Percentiles rank a stretch among this genome's conserved stretches.
phyloP scores from a whole-genome alignment of 2,113 vertebrate genomes.

The Ranitomeya imitator region DNA sequence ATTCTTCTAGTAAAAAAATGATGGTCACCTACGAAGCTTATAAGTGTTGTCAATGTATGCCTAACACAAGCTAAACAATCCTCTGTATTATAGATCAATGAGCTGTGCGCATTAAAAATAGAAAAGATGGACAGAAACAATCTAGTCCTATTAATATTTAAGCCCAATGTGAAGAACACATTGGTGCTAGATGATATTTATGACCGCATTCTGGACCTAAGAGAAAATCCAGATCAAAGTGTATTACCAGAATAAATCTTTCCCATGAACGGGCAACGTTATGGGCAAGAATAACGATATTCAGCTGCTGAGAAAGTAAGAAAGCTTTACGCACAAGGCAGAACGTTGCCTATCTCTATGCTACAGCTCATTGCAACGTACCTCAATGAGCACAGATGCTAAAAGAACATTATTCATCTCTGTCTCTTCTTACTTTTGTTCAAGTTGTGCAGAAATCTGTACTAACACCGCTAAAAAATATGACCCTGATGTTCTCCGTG shows the following conservation, averaged over 20 bases:
- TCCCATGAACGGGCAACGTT: neutral
- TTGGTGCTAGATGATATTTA: constrained; percentile 6
- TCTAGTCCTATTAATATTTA: constrained; percentile 51
- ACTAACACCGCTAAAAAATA: too few relatives aligned
- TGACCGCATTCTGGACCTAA: constrained; percentile 3
- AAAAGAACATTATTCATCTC: too few relatives aligned
- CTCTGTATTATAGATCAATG: constrained; percentile 39
- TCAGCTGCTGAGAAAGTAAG: neutral
- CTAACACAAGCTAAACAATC: constrained; percentile 12
- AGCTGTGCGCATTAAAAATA: constrained; percentile 48
- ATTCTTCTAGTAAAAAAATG: neutral
- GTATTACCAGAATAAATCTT: constrained; percentile 22
- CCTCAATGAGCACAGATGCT: too few relatives aligned
- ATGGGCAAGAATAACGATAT: neutral
- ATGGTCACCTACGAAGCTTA: neutral
- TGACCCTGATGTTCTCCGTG: too few relatives aligned
- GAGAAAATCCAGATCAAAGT: neutral
- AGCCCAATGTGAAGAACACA: constrained; percentile 23
- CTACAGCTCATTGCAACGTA: too few relatives aligned
- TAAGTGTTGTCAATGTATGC: neutral
- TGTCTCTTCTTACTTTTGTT: too few relatives aligned
- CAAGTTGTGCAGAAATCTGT: too few relatives aligned
- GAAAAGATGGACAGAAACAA: constrained; percentile 49
- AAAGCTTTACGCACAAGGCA: neutral
- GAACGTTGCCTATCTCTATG: neutral